Percentiles rank a stretch among this genome's conserved stretches.
phyloP scores from a whole-genome alignment of 2,888 invertebrate species.

The Drosophila setosimentum region DNA sequence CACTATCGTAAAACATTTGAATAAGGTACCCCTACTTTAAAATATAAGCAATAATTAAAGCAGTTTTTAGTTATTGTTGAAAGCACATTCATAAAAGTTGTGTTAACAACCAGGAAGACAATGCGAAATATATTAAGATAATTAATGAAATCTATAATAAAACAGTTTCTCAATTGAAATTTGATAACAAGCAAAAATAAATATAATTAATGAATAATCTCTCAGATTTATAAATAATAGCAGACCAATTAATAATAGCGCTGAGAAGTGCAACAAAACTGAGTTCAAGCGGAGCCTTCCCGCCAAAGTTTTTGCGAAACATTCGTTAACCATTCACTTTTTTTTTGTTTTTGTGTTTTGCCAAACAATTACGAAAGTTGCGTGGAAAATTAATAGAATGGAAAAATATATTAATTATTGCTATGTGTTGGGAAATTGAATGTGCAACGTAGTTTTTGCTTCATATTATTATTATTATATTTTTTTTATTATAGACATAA shows the following conservation, averaged over 20 bases:
- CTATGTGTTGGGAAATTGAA: conserved; percentile 38
- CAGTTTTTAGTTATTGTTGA: conserved; percentile 1
- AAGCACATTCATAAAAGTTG: conserved; percentile 4
- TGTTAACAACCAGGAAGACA: conserved; percentile 17
- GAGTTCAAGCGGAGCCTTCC: conserved; percentile 23
- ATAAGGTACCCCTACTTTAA: background rate
- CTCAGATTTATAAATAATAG: background rate
- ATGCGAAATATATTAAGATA: conserved; percentile 7
- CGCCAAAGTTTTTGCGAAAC: conserved; percentile 36
- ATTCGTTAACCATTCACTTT: conserved; percentile 64
- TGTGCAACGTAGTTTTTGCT: conserved; percentile 27
- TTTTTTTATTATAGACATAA: conserved; percentile 24
- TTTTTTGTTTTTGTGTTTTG: conserved; percentile 43
- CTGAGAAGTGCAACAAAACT: conserved; percentile 25
- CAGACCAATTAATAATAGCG: conserved; percentile 6
- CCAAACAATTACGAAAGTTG: conserved; percentile 65
- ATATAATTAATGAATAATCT: conserved; percentile 1
- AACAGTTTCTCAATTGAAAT: conserved; percentile 7
- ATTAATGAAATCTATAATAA: conserved; percentile 1
- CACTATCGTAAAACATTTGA: background rate
- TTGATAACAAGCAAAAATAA: background rate
- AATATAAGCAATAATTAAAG: background rate
- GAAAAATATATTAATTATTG: conserved; percentile 49
- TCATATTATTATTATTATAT: conserved; percentile 10
- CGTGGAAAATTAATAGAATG: conserved; percentile 73